These are phyloP conservation scores for Coregonus suidteri DNA, from an alignment of 2,797 vertebrate species.

Conservation along the genomic window DNA sequence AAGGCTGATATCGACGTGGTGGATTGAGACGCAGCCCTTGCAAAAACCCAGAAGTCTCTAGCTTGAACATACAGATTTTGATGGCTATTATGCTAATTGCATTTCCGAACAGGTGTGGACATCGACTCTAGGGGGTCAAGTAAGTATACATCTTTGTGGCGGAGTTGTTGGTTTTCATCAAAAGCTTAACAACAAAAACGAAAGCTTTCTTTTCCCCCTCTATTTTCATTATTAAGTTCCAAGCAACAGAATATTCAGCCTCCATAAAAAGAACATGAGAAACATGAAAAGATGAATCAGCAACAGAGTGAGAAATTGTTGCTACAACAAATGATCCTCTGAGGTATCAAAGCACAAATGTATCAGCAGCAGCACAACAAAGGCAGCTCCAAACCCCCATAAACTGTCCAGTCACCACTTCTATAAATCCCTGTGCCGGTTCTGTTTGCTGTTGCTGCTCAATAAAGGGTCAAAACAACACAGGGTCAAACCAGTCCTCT, in stretches of 20 bases:
- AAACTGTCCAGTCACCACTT: neutral
- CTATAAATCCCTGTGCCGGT: neutral
- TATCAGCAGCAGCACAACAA: conserved; percentile 22
- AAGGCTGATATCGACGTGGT: too few species aligned
- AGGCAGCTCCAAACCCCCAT: conserved; percentile 2
- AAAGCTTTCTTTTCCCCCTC: too few species aligned
- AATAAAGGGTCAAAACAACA: conserved; percentile 2
- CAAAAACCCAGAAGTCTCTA: too few species aligned
- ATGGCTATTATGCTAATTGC: too few species aligned
- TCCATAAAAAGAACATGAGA: conserved; percentile 18
- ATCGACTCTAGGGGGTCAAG: too few species aligned
- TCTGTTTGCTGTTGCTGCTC: conserved; percentile 12
- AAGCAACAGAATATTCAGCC: conserved; percentile 4
- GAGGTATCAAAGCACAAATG: conserved; percentile 24
- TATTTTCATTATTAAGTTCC: conserved; percentile 17
- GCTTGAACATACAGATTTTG: too few species aligned
- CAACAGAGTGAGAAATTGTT: conserved; percentile 14
- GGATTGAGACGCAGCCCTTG: too few species aligned
- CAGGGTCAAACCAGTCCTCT: conserved; percentile 6
- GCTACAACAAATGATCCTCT: conserved; percentile 25
- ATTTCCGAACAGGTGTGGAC: too few species aligned
- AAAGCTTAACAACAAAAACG: neutral
- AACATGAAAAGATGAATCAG: conserved; percentile 39
- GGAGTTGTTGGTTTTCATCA: neutral
- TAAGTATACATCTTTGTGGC: neutral